Base-by-base conservation (phyloP, 35 echinoderm and acorn worm species). In the Diadema setosum region DNA sequence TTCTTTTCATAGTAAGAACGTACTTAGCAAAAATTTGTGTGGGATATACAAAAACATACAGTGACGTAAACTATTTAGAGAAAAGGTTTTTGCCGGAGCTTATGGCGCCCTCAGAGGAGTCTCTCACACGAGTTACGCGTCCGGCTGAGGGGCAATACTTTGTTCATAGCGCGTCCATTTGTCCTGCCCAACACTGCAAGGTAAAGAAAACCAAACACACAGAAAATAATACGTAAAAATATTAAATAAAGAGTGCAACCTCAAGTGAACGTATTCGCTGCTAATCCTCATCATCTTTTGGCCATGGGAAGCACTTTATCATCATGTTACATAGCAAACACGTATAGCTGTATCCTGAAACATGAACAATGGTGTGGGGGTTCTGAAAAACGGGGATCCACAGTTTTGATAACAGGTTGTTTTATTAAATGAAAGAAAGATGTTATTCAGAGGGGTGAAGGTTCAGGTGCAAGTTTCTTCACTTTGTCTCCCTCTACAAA, bases 161-260 rank as follows among this genome's bases (percentile, higher is more conserved):
- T 97, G 95, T 60, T 93, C 88, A 76, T 93, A 97, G 5, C 88
- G 83, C 45, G 95, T 97, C 95, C 95, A 97, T 49, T 82, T 73
- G 58, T 97, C 95, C 34, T 89, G 91, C 21, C 95, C 95, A 65
- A 93, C 29, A 42, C 95, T 97, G 84, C 11, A 84, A 81, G 21
- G 55, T 21, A 81, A 81, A 73, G 85, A 65, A 46, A 70, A 85
- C 46, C 24, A 39, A 41, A 3, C 8, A 3, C 20, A 67, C 12
- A 67, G 9, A 23, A 67, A 0, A 67, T 67, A 9, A 11, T 18
- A 25, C 12, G 24, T 23, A 11, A 67, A 67, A 8, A 67, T 1
- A 67, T 67, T 11, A 67, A 67, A 67, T 25, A 24, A 67, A 1
- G 31, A 24, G 0, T 67, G 24, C 21, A 16, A 55, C 21, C 12